Evolutionary conservation across 2,797 vertebrate species (phyloP).

Genomic region (Pangasius krempfi): DNA sequence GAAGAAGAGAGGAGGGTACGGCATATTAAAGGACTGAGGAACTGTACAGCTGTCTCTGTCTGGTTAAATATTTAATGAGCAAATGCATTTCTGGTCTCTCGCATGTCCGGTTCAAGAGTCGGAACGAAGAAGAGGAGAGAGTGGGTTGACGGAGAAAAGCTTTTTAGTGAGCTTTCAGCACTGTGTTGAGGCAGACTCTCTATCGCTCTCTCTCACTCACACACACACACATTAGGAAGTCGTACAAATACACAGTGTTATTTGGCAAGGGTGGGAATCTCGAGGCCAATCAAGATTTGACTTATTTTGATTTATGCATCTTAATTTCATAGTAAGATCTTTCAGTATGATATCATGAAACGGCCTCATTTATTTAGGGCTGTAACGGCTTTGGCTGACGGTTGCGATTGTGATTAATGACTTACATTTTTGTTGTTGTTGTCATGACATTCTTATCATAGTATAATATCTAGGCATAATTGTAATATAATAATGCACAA

Average conservation of each 20-base stretch:
- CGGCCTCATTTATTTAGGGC: not conserved
- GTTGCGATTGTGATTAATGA: not conserved
- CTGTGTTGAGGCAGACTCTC: not conserved
- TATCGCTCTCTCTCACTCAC: not conserved
- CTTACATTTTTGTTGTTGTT: not conserved
- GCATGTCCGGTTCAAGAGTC: constrained; percentile 38
- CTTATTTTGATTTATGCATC: not conserved
- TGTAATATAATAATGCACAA: not conserved
- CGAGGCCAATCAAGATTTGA: not conserved
- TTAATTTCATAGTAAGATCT: not conserved
- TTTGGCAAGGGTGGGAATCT: not conserved
- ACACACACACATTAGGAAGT: not conserved
- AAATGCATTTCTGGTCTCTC: constrained; percentile 56
- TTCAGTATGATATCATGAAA: not conserved
- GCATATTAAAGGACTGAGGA: not conserved
- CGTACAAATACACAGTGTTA: not conserved
- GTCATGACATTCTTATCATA: not conserved
- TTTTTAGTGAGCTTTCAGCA: constrained; percentile 33
- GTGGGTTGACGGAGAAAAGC: constrained; percentile 22
- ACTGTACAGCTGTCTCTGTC: constrained; percentile 30
- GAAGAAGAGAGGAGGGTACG: not conserved
- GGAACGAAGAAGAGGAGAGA: constrained; percentile 35
- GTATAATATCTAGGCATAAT: not conserved
- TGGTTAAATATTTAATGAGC: constrained; percentile 60
- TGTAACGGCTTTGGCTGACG: not conserved